Evolutionary conservation across 2,113 vertebrate genomes (phyloP), one percentile per base, ranked within the genome.

Genomic region (Pungitius pungitius): DNA sequence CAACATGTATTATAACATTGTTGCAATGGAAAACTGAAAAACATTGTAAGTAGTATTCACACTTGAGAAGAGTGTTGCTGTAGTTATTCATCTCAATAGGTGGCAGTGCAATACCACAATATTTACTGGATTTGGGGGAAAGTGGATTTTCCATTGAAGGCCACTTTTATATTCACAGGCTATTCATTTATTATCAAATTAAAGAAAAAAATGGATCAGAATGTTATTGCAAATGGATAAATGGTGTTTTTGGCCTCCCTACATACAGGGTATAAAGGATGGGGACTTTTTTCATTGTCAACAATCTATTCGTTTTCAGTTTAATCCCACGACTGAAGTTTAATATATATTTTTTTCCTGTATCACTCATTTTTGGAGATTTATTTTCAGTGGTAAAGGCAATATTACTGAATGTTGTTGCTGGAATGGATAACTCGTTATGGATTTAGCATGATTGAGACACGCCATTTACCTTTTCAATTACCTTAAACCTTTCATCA

Each of bases 101-200:
- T 89, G 90, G 88, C 78, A 86, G 83, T 90, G 35, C 57, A 81
- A 78, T 59, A 85, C 85, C 85, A 77, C 55, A 17, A 20, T 71
- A 72, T 65, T 52, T 45, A 64, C 40, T 69, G 33, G 2, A 58
- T 24, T 9, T 37, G 12, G 10, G 18, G 22, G 17, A 33, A 43
- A 52, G 61, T 30, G 27, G 3, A 27, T 59, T 14, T 73, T 18
- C 30, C 22, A 20, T 61, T 65, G 18, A 69, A 64, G 18, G 42
- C 5, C 13, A 39, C 59, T 63, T 63, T 54, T 24, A 20, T 58
- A 15, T 69, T 54, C 6, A 2, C 37, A 30, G 68, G 56, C 56
- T 77, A 22, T 30, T 55, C 33, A 35, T 35, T 58, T 40, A 64
- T 68, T 57, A 52, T 57, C 27, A 61, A 66, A 73, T 11, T 40